Evolutionary conservation across 2,797 vertebrate species (phyloP).

Genomic region (Halcyon smyrnensis): DNA sequence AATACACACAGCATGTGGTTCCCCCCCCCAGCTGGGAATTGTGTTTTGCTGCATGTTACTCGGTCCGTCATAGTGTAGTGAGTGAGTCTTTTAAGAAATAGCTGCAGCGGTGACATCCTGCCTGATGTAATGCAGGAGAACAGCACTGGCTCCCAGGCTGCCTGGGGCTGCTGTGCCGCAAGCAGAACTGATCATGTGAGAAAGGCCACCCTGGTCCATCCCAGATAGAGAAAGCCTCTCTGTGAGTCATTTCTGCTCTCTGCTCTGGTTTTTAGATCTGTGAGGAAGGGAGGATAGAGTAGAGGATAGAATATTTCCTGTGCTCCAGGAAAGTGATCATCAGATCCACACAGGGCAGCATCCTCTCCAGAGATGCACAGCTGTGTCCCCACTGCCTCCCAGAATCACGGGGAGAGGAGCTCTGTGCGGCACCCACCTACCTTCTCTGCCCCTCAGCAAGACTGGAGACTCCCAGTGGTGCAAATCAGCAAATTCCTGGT

Average conservation of each 20-base stretch:
- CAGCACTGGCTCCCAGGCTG: background rate
- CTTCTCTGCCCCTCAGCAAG: background rate
- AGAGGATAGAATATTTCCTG: background rate
- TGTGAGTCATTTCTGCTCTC: background rate
- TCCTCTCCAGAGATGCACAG: background rate
- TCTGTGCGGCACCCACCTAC: background rate
- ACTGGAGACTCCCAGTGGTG: background rate
- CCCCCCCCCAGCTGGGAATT: background rate
- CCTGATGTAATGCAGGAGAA: background rate
- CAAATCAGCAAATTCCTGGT: background rate
- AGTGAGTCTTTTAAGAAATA: background rate
- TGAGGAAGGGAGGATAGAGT: background rate
- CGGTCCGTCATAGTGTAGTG: background rate
- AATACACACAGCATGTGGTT: background rate
- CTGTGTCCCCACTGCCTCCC: background rate
- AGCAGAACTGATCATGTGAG: constrained; percentile 1
- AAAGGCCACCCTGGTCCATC: background rate
- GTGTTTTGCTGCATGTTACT: background rate
- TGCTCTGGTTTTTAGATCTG: background rate
- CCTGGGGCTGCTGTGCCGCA: background rate
- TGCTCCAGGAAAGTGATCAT: background rate
- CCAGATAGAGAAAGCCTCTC: background rate
- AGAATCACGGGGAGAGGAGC: background rate
- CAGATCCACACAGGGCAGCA: background rate
- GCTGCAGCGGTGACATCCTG: constrained; percentile 32